These are phyloP conservation scores for Heterotilapia buettikoferi DNA, from an alignment of 2,113 vertebrate species.

Conservation along the genomic window DNA sequence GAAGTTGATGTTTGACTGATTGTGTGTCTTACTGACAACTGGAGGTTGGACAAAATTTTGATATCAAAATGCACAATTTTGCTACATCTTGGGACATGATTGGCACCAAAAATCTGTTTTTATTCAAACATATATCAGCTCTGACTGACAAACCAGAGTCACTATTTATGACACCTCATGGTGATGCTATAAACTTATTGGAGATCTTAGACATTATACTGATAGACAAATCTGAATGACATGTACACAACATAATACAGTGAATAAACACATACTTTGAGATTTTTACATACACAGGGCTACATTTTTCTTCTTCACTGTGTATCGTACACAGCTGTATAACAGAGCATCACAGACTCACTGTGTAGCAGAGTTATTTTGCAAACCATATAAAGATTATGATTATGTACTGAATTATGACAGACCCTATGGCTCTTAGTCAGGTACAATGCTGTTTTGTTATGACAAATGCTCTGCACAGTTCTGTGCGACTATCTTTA, in stretches of 20 bases:
- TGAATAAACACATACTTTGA: neutral
- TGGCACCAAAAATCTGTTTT: neutral
- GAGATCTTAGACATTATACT: rapidly evolving
- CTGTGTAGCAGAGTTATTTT: neutral
- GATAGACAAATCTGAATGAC: neutral
- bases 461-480: neutral
- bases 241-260: neutral
- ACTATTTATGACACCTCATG: neutral
- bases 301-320: neutral
- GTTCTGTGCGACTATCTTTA: neutral
- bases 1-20: neutral
- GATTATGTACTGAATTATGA: neutral
- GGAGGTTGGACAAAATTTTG: neutral
- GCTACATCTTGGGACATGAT: neutral
- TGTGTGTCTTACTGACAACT: neutral
- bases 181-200: neutral
- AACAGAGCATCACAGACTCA: neutral
- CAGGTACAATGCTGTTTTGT: neutral
- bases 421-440: neutral
- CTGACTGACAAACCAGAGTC: neutral
- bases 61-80: neutral
- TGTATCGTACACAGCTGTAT: neutral
- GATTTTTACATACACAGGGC: neutral
- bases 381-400: neutral
- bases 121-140: neutral